Conservation (phyloP, 2,797 vertebrate genomes). For the Paguma larvata region DNA sequence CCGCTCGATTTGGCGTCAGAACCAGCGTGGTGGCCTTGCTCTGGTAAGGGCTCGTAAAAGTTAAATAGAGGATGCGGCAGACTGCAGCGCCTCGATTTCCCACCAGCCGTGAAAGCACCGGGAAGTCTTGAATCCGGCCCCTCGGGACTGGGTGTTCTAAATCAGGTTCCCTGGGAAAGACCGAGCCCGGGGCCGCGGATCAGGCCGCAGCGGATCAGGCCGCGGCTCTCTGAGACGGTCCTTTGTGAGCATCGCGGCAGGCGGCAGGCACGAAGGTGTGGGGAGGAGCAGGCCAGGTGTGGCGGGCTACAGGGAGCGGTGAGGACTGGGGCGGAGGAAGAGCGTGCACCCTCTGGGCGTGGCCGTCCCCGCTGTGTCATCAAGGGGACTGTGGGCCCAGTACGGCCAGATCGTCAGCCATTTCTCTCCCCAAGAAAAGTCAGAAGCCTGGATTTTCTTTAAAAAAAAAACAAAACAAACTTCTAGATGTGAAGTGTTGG, state of each 20-base stretch:
- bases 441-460: conserved; percentile 23
- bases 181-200: fast-evolving
- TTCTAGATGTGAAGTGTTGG: not conserved
- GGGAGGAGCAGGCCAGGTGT: not conserved
- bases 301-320: fast-evolving
- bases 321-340: not conserved
- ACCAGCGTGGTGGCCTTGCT: not conserved
- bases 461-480: not conserved
- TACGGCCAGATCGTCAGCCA: not conserved
- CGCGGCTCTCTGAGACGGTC: not conserved
- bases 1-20: fast-evolving
- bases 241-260: not conserved
- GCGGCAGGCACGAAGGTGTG: not conserved
- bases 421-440: not conserved
- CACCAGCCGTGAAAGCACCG: not conserved
- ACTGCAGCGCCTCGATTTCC: not conserved
- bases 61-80: fast-evolving
- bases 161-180: not conserved
- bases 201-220: too few relatives aligned
- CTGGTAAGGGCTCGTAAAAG: not conserved
- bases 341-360: fast-evolving
- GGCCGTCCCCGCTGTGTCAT: not conserved
- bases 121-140: not conserved
- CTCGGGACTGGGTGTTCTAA: not conserved
- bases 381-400: not conserved